These are phyloP conservation scores for Takifugu ocellatus DNA, from an alignment of 2,797 vertebrate species.

Conservation along the genomic window DNA sequence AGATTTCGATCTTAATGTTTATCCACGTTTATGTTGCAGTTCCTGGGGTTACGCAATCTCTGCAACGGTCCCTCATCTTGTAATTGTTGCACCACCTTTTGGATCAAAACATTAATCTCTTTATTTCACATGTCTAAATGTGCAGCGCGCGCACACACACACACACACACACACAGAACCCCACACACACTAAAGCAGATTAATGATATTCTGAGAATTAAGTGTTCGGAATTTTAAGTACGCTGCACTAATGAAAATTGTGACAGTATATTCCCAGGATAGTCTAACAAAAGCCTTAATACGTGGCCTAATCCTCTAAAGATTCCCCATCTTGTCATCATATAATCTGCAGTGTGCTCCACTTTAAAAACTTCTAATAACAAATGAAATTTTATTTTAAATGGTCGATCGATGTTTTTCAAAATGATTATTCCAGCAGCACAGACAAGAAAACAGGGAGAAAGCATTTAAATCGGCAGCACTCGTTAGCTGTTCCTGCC, in stretches of 20 bases:
- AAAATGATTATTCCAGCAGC: not conserved
- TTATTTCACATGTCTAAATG: not conserved
- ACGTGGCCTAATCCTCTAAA: conserved; percentile 4
- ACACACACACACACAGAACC: not conserved
- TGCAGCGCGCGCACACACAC: not conserved
- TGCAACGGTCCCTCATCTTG: no score
- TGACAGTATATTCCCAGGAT: conserved; percentile 3
- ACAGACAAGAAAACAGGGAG: no score
- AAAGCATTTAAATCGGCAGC: no score
- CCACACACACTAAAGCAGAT: conserved; percentile 12
- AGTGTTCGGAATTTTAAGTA: not conserved
- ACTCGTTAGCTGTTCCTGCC: no score
- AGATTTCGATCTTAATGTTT: no score
- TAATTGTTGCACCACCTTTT: no score
- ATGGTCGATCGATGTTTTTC: not conserved
- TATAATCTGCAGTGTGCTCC: not conserved
- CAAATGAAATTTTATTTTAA: not conserved
- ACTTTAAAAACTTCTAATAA: not conserved
- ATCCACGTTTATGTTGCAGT: no score
- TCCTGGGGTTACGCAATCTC: no score
- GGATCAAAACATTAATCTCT: no score
- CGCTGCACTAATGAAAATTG: not conserved
- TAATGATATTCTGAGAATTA: not conserved
- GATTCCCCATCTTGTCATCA: conserved; percentile 5
- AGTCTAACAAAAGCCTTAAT: not conserved